phyloP scores from a whole-genome alignment of 30 jellyfish, hydroid and myxozoan genomes.

The Aurelia sp. region DNA sequence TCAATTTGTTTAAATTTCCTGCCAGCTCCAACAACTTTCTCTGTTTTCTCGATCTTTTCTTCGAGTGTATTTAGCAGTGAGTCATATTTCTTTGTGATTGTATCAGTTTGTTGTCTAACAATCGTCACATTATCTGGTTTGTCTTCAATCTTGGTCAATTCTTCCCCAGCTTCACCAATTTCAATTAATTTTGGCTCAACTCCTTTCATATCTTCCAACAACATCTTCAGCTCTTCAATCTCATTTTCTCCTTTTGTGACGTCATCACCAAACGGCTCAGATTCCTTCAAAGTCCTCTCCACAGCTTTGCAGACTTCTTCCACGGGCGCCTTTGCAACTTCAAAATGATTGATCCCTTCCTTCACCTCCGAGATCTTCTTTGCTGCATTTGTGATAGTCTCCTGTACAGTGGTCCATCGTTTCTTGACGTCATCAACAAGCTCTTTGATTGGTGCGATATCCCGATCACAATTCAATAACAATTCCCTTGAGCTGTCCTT shows the following conservation, averaged over 20 bases:
- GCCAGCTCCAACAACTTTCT: slow-evolving; percentile 54
- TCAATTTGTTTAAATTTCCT: slow-evolving; percentile 54
- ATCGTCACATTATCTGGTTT: slow-evolving; percentile 89
- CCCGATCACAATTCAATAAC: slow-evolving; percentile 76
- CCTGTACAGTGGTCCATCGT: slow-evolving; percentile 51
- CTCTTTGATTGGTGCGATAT: slow-evolving; percentile 82
- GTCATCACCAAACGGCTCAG: slow-evolving; percentile 80
- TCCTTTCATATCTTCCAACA: slow-evolving; percentile 66
- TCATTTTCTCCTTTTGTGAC: slow-evolving; percentile 63
- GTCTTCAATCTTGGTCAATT: slow-evolving; percentile 71
- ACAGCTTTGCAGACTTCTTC: slow-evolving; percentile 74
- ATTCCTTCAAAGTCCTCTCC: slow-evolving; percentile 47
- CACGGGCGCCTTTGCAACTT: slow-evolving; percentile 59
- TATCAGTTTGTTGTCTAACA: slow-evolving; percentile 76
- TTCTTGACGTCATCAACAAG: slow-evolving; percentile 52
- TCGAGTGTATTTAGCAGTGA: slow-evolving; percentile 53
- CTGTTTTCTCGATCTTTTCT: slow-evolving; percentile 71
- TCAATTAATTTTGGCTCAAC: slow-evolving; percentile 65
- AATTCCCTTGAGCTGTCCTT: slow-evolving; percentile 41
- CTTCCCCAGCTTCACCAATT: slow-evolving; percentile 75
- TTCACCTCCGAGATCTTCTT: slow-evolving; percentile 71
- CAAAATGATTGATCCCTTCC: slow-evolving; percentile 55
- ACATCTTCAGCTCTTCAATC: slow-evolving; percentile 59
- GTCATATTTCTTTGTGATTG: slow-evolving; percentile 54
- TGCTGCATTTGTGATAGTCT: slow-evolving; percentile 42